Evolutionary conservation across 2,113 vertebrate species (phyloP).

Genomic region (Ailuropoda melanoleuca): DNA sequence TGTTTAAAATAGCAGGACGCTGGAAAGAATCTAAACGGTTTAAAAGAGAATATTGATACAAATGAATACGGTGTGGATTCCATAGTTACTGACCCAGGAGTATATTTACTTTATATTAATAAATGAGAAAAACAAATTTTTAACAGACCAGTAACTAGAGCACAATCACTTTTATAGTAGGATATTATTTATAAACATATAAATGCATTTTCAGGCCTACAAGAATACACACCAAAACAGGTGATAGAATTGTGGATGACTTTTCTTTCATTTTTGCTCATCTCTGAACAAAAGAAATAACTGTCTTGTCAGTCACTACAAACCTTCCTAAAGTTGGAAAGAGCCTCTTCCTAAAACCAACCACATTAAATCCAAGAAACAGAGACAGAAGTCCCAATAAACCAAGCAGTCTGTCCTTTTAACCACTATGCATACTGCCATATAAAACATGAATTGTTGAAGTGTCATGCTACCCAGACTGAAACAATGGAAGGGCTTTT

Average conservation of each 20-base stretch:
- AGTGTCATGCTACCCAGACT: background rate
- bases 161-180: background rate
- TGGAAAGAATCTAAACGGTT: conserved; percentile 13
- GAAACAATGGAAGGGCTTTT: background rate
- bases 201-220: background rate
- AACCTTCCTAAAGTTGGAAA: background rate
- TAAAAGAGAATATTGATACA: background rate
- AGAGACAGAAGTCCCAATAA: background rate
- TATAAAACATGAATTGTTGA: background rate
- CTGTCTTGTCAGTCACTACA: background rate
- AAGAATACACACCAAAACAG: background rate
- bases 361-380: background rate
- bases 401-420: background rate
- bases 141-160: background rate
- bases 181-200: background rate
- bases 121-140: background rate
- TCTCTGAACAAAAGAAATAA: conserved; percentile 27
- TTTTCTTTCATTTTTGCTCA: conserved; percentile 4
- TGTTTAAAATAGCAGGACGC: background rate
- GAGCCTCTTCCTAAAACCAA: background rate
- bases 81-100: background rate
- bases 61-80: background rate
- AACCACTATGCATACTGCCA: background rate
- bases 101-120: background rate
- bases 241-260: background rate